Evolutionary conservation across 2,797 vertebrate genomes (phyloP).

Genomic region (Pyrocephalus nanus): DNA sequence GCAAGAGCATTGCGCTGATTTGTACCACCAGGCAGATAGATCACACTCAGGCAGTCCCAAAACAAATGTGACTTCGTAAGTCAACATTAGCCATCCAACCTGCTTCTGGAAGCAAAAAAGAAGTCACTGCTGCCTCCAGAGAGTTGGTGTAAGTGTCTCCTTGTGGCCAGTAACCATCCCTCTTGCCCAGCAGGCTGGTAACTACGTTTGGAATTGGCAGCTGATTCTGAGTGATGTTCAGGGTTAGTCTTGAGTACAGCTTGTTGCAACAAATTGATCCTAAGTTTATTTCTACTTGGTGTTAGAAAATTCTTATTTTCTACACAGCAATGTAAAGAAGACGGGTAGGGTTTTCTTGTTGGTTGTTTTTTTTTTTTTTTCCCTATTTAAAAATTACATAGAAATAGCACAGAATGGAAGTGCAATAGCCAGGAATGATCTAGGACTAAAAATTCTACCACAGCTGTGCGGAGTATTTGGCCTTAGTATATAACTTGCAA

Average conservation of each 20-base stretch:
- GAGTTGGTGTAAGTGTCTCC: background rate
- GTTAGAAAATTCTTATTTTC: background rate
- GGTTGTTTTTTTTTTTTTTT: background rate
- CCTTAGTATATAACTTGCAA: background rate
- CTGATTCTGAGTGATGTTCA: background rate
- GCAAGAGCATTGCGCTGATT: background rate
- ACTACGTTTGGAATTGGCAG: rapidly evolving
- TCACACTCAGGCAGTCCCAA: background rate
- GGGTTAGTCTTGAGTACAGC: background rate
- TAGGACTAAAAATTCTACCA: background rate
- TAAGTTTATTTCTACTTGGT: background rate
- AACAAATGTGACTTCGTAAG: background rate
- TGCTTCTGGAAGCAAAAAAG: background rate
- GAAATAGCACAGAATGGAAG: background rate
- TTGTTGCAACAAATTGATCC: background rate
- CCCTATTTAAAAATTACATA: background rate
- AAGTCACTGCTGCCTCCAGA: background rate
- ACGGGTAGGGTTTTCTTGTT: background rate
- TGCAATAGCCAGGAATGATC: background rate
- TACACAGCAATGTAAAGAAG: background rate
- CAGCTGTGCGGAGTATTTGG: background rate
- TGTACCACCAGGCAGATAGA: background rate
- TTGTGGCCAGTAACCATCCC: background rate
- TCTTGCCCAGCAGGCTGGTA: background rate
- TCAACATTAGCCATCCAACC: background rate